A percentile compares a stretch with the other conserved stretches of the same genome.
These are phyloP conservation scores for Chelon labrosus DNA, from an alignment of 2,797 vertebrate species.

Conservation along the genomic window DNA sequence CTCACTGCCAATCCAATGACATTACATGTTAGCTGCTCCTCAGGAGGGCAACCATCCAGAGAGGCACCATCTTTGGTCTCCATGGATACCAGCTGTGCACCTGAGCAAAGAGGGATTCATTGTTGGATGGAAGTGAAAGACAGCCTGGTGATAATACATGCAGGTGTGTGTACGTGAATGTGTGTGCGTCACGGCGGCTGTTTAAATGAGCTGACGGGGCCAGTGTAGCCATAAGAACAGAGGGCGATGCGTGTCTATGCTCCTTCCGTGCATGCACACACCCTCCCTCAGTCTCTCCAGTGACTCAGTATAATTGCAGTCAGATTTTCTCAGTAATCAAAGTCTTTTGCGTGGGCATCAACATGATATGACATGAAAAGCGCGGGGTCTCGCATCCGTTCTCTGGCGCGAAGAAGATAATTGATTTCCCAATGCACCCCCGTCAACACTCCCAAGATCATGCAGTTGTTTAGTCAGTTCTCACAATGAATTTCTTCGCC, in stretches of 20 bases:
- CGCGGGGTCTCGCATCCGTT: constrained; percentile 16
- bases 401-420: constrained; percentile 18
- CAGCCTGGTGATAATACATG: not conserved
- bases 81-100: constrained; percentile 65
- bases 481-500: constrained; percentile 4
- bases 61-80: constrained; percentile 50
- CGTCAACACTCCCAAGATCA: constrained; percentile 41
- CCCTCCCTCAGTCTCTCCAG: not conserved
- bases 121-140: not conserved
- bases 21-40: constrained; percentile 37
- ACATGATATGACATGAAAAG: constrained; percentile 32
- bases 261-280: not conserved
- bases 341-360: constrained; percentile 37
- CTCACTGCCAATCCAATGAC: constrained; percentile 1
- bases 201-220: constrained; percentile 6
- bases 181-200: constrained; percentile 10
- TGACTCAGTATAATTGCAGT: constrained; percentile 56
- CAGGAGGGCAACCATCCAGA: constrained; percentile 26
- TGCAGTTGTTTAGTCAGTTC: constrained; percentile 43
- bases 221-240: not conserved
- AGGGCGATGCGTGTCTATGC: not conserved
- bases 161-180: constrained; percentile 13
- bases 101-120: constrained; percentile 29
- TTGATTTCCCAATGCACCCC: constrained; percentile 38
- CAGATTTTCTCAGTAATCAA: constrained; percentile 47